Evolutionary conservation across 1,140 invertebrate species (phyloP).

Genomic region (Neoseiulus cucumeris): DNA sequence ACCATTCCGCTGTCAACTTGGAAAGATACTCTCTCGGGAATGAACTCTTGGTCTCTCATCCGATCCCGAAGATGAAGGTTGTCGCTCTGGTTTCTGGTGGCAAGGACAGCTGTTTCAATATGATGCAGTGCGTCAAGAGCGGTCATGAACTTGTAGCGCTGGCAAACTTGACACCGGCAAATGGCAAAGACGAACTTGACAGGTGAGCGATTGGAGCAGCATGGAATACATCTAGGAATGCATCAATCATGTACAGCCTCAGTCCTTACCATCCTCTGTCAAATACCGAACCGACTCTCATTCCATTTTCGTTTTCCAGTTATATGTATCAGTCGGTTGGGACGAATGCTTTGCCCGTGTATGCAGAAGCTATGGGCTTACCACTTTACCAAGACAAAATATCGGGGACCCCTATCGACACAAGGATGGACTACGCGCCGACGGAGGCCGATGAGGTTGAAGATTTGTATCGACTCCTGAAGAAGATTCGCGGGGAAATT

Average conservation of each 20-base stretch:
- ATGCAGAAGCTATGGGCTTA: constrained; percentile 78
- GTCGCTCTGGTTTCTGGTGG: constrained; percentile 84
- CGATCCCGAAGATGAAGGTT: constrained; percentile 55
- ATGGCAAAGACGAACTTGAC: constrained; percentile 63
- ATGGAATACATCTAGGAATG: no score
- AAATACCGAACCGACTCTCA: no score
- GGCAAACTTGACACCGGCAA: constrained; percentile 49
- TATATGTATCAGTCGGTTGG: constrained; percentile 99
- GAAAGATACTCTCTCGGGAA: no score
- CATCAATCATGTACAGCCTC: no score
- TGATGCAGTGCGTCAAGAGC: constrained; percentile 88
- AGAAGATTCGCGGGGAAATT: constrained; percentile 58
- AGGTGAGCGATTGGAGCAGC: no score
- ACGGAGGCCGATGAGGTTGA: constrained; percentile 93
- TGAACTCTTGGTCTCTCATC: no score
- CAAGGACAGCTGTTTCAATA: constrained; percentile 97
- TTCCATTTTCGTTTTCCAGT: constrained; percentile 25
- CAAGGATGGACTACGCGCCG: constrained; percentile 56
- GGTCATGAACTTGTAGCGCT: constrained; percentile 89
- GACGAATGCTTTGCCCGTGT: constrained; percentile 71
- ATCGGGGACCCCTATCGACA: constrained; percentile 50
- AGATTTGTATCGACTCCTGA: constrained; percentile 70
- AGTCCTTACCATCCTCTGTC: neutral
- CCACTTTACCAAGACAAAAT: constrained; percentile 63
- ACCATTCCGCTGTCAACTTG: no score